Evolutionary conservation across 2,888 invertebrate genomes (phyloP), one percentile per base, ranked within the genome.

Genomic region (Aromia moschata): DNA sequence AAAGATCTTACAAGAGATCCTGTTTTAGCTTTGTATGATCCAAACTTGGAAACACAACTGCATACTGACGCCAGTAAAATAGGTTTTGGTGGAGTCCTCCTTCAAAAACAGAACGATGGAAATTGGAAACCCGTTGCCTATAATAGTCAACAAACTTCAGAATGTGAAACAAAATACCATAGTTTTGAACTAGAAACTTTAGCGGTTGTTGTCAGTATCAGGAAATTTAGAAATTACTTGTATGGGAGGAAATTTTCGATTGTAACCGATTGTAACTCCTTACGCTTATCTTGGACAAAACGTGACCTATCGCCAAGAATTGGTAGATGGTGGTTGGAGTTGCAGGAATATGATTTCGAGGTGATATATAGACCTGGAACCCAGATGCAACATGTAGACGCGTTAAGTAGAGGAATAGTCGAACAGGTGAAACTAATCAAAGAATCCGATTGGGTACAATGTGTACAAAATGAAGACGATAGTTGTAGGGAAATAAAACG

Each of bases 11-110:
- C 7, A 15, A 7, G 3, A 2, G 15, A 33, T 25, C 62, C 58
- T 1, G 16, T 41, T 7, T 33, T 62, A n/a, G 41, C 43, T n/a
- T 4, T 47, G 2, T 62, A 25, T 36, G 10, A 56, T 18, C 41
- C 56, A 0, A 18, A n/a, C 3, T 9, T 17, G 14, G 1, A 55
- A 54, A 72, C 67, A 2, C 62, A 69, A 51, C 2, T 69, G 2
- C 70, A 71, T 46, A 69, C 69, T 1, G 70, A 71, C 47, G 71
- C 71, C 2, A 69, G 68, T 33, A 45, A 59, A 17, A 4, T 45
- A 2, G 70, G 72, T 0, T 12, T 71, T 7, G 73, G n/a, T n/a
- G n/a, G n/a, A n/a, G n/a, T n/a, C n/a, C n/a, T n/a, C n/a, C n/a
- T n/a, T n/a, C n/a, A n/a, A n/a, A n/a, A n/a, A n/a, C n/a, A n/a